phyloP scores from a whole-genome alignment of 2,797 vertebrate genomes.

The Perodicticus potto region DNA sequence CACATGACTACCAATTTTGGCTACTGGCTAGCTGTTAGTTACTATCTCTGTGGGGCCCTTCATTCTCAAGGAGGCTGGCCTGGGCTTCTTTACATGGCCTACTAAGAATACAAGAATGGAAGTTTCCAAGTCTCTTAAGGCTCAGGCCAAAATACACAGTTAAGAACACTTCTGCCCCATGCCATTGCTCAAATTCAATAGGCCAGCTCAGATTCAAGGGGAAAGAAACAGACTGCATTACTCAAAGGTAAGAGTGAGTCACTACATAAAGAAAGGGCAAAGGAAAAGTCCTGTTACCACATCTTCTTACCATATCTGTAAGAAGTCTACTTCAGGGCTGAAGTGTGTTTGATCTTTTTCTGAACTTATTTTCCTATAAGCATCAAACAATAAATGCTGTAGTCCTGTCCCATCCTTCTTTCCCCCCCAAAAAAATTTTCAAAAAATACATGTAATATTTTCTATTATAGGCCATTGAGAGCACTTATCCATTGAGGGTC shows the following conservation, averaged over 20 bases:
- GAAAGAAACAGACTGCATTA: fast-evolving
- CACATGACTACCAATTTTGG: background rate
- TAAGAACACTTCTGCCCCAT: background rate
- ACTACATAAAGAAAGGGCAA: no score
- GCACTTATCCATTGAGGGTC: background rate
- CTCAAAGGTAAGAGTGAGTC: background rate
- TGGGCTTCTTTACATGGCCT: background rate
- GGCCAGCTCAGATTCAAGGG: background rate
- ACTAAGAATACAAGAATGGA: background rate
- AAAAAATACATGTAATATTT: background rate
- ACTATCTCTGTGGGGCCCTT: no score
- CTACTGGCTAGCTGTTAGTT: background rate
- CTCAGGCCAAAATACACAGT: background rate
- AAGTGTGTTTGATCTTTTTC: background rate
- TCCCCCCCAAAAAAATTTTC: background rate
- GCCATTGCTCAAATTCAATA: background rate
- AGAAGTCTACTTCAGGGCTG: background rate
- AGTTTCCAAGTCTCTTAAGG: background rate
- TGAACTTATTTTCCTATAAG: background rate
- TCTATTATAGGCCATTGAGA: background rate
- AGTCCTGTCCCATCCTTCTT: no score
- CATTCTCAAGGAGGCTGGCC: background rate
- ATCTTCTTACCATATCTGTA: background rate
- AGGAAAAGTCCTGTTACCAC: background rate
- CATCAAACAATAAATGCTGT: background rate